phyloP scores from a whole-genome alignment of 2,888 invertebrate species.

The Muscina levida region DNA sequence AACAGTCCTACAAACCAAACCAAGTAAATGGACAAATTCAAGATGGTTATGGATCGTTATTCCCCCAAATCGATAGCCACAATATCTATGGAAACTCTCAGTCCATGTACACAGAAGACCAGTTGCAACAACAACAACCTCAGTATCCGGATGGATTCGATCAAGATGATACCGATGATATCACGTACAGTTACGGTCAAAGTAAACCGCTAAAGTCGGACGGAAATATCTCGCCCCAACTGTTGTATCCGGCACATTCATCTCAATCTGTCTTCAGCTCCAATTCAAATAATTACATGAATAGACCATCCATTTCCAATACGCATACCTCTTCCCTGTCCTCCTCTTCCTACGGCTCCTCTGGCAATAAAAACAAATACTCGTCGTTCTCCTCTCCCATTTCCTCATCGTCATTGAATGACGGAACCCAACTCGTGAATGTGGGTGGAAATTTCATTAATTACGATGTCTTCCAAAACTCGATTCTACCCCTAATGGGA shows the following conservation, averaged over 20 bases:
- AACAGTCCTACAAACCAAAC: conserved; percentile 38
- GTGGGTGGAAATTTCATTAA: conserved; percentile 76
- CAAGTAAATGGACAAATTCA: conserved; percentile 29
- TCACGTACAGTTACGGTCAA: conserved; percentile 69
- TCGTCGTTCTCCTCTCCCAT: conserved; percentile 51
- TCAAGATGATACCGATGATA: conserved; percentile 65
- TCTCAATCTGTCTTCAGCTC: conserved; percentile 67
- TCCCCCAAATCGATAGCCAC: conserved; percentile 71
- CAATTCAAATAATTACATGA: conserved; percentile 68
- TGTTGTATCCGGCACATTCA: conserved; percentile 15
- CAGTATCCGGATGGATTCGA: conserved; percentile 64
- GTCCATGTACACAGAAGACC: conserved; percentile 67
- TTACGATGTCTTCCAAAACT: conserved; percentile 76
- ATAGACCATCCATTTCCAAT: conserved; percentile 63
- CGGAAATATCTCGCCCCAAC: conserved; percentile 34
- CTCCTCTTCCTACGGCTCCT: conserved; percentile 29
- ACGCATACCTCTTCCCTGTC: conserved; percentile 13
- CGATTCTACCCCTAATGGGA: conserved; percentile 74
- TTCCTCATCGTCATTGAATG: conserved; percentile 47
- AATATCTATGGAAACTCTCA: conserved; percentile 77
- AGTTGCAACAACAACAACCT: conserved; percentile 60
- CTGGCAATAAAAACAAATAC: conserved; percentile 61
- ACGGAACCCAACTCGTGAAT: conserved; percentile 73
- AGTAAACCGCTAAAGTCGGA: conserved; percentile 15
- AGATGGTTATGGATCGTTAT: conserved; percentile 49